Evolutionary conservation across 1,140 invertebrate genomes (phyloP), one percentile per base, ranked within the genome.

Genomic region (Hypsibius dujardini): DNA sequence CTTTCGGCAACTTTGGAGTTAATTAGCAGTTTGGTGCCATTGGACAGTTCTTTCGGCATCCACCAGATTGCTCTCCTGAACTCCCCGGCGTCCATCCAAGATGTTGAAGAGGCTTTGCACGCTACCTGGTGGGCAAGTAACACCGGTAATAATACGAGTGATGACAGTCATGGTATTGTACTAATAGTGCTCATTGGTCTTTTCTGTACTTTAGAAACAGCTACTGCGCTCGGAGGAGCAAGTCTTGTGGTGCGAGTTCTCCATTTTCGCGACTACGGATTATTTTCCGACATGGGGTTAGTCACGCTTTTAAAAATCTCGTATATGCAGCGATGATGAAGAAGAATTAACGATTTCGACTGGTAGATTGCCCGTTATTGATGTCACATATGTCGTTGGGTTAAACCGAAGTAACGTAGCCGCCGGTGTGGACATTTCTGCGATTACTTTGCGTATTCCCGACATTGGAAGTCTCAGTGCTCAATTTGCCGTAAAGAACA

Each of bases 251-350:
- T 42, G 7, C 7, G 42, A 42, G 45, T 67, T 42, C 7, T 67
- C 7, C 42, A 7, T 7, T 67, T 67, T 42, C 62, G 62, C 7
- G 62, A 67, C 42, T 67, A 67, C 45, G 62, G 62, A 3, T 42
- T 67, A 3, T 67, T 67, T 67, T 67, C 62, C 3, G 62, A 67
- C 42, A 7, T 3, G 42, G 62, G 62, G 62, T 67, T 3, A 67
- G 62, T 42, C 7, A 42, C n/a, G 7, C n/a, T 56, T 56, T 56
- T 56, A 56, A 56, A 7, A 7, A n/a, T 56, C 50, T n/a, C 7
- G 50, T 56, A 7, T 7, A 56, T 56, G 50, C 7, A 7, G n/a
- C 7, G n/a, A 7, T 56, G 7, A 7, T 56, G 7, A n/a, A 56
- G n/a, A 7, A 56, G n/a, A 56, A 56, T 56, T 56, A 56, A 56